These are phyloP conservation scores for Brachionichthys hirsutus DNA, from an alignment of 2,113 vertebrate genomes.

Conservation along the genomic window DNA sequence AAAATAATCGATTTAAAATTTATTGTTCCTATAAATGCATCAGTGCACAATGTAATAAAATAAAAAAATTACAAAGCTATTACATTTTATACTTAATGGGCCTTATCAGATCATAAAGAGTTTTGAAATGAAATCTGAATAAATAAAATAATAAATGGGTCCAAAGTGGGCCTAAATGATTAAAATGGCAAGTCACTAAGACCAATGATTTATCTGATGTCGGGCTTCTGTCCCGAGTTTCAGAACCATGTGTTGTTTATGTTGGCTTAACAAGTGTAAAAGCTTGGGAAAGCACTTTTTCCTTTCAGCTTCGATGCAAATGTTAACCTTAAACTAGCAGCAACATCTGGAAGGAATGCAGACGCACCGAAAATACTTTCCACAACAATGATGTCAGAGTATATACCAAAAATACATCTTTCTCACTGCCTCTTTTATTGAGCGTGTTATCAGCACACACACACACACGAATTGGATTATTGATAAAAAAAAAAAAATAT, in stretches of 20 bases:
- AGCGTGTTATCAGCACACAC: background rate
- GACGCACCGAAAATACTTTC: slow-evolving; percentile 14
- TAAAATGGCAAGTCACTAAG: no score
- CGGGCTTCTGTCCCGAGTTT: no score
- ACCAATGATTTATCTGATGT: background rate
- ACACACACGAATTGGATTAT: no score
- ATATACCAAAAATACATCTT: slow-evolving; percentile 2
- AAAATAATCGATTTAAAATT: no score
- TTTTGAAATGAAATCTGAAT: background rate
- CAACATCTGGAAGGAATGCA: slow-evolving; percentile 6
- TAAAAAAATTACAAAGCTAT: no score
- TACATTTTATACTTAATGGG: no score
- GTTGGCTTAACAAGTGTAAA: slow-evolving; percentile 7
- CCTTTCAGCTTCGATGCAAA: slow-evolving; percentile 13
- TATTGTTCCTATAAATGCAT: no score
- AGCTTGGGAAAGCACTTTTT: slow-evolving; percentile 10
- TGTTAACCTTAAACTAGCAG: slow-evolving; percentile 2
- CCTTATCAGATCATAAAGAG: no score
- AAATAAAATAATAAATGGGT: background rate
- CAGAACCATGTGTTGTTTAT: background rate
- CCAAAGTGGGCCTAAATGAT: background rate
- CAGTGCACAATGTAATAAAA: no score
- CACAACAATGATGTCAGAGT: slow-evolving; percentile 24
- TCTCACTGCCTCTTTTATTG: background rate
- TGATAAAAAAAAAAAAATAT: background rate